These are phyloP conservation scores for Synaphobranchus kaupii DNA, from an alignment of 2,797 vertebrate species.

Conservation along the genomic window DNA sequence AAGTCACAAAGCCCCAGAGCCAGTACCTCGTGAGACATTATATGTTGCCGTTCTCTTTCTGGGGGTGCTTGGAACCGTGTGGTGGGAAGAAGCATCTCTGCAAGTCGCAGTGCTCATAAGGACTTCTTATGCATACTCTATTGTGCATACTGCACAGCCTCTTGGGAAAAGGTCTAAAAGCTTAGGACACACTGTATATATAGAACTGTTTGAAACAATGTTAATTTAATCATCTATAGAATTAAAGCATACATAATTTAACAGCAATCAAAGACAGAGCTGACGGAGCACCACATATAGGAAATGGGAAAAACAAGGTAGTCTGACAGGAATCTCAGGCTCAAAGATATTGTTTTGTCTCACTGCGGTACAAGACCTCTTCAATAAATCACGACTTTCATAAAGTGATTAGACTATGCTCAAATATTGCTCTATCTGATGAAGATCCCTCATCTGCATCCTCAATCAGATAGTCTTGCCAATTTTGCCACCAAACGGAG, in stretches of 20 bases:
- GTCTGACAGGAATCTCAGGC: not conserved
- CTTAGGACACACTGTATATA: too few species aligned
- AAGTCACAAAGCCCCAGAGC: not conserved
- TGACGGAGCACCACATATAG: not conserved
- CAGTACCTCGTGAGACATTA: not conserved
- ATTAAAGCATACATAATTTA: not conserved
- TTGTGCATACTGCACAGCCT: too few species aligned
- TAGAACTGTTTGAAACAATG: too few species aligned
- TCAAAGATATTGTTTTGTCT: not conserved
- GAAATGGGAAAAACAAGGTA: not conserved
- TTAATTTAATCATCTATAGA: not conserved
- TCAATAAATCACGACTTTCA: not conserved
- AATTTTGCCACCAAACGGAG: not conserved
- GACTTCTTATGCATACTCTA: not conserved
- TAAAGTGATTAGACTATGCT: not conserved
- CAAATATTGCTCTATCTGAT: not conserved
- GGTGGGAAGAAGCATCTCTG: not conserved
- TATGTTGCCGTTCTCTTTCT: constrained; percentile 4
- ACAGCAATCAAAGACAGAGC: not conserved
- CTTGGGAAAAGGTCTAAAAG: too few species aligned
- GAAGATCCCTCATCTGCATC: not conserved
- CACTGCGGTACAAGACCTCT: not conserved
- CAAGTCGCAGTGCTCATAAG: not conserved
- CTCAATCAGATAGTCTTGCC: not conserved
- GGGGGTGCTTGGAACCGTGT: not conserved